These are phyloP conservation scores for Sebastes trivittatus DNA, from an alignment of 2,797 vertebrate species.

Conservation along the genomic window DNA sequence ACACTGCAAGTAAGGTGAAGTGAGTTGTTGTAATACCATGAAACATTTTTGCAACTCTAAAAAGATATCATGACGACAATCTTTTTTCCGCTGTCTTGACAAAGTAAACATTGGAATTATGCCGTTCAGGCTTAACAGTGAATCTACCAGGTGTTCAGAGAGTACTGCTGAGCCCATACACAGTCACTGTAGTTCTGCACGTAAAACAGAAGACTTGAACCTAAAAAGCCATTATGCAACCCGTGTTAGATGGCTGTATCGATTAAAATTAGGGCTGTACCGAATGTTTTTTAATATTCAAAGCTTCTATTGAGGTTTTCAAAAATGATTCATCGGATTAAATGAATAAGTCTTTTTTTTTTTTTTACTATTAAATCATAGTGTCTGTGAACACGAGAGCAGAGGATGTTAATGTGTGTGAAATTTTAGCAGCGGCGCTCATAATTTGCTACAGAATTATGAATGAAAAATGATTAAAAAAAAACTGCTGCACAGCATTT, in stretches of 20 bases:
- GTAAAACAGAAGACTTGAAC: not conserved
- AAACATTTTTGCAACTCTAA: not conserved
- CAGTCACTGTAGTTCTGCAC: not conserved
- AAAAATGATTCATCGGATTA: no score
- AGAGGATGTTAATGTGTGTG: no score
- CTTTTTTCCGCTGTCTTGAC: not conserved
- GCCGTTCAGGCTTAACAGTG: not conserved
- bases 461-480: no score
- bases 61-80: not conserved
- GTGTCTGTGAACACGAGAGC: no score
- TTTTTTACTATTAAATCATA: no score
- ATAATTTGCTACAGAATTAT: no score
- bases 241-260: not conserved
- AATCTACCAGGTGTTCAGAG: not conserved
- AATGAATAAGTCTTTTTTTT: no score
- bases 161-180: not conserved
- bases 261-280: not conserved
- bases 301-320: no score
- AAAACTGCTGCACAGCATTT: no score
- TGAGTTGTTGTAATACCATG: not conserved
- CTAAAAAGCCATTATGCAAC: not conserved
- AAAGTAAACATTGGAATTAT: not conserved
- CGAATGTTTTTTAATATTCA: no score
- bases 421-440: no score
- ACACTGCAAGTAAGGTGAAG: not conserved